Evolutionary conservation across 2,888 invertebrate genomes (phyloP), one percentile per base, ranked within the genome.

Genomic region (Ceratothoa steindachneri): DNA sequence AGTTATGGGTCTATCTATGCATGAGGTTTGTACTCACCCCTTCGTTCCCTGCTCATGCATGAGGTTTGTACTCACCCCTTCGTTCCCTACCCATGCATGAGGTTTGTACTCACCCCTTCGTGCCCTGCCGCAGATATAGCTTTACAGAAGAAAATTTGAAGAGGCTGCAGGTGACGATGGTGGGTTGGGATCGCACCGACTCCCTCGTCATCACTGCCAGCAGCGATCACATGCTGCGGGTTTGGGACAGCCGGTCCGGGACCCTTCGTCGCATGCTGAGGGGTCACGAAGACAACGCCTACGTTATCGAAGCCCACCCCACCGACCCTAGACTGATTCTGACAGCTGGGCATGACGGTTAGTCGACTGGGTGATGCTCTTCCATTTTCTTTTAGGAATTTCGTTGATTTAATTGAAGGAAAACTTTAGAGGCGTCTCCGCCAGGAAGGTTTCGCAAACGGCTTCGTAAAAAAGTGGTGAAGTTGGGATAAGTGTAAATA

Each of bases 291-390:
- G 95, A 95, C 85, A 97, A 97, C 85, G 90, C 95, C 1, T 99
- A 93, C 86, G 96, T 97, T 22, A 86, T 99, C 71, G 96, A 97
- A 86, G 88, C 93, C 27, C 96, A 97, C 86, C 97, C 98, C 0
- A 87, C 88, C 74, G 91, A 94, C 86, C 88, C 90, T 7, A 83
- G 86, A 64, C 84, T 90, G 88, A 85, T 97, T 80, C 87, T 98
- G 64, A 96, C 95, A 70, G 97, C 97, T 41, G 97, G 97, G 0
- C 98, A 99, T 84, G 99, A 99, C 86, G 98, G 98, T 0, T 90
- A 93, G 83, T 15, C 9, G 24, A 1, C 12, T 1, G 60, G n/a
- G 22, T n/a, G 19, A 22, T 27, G 22, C 60, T n/a, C 60, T n/a
- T n/a, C n/a, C n/a, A n/a, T n/a, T n/a, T n/a, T n/a, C n/a, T n/a